Evolutionary conservation across 2,888 invertebrate species (phyloP).

Genomic region (Tipula vernalis): DNA sequence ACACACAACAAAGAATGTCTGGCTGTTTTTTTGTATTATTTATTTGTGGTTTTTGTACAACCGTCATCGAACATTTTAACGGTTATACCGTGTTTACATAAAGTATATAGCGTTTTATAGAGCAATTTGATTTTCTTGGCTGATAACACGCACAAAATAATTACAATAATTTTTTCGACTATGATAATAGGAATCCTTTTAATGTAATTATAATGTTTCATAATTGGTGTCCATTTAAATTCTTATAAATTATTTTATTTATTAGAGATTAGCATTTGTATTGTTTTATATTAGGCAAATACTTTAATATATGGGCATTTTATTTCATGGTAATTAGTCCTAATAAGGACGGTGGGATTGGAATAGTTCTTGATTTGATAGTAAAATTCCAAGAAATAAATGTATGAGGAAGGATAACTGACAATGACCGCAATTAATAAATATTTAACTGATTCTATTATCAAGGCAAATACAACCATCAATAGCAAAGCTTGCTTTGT

Average conservation of each 20-base stretch:
- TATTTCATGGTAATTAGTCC: background rate
- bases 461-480: too few species aligned
- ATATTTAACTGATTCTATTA: too few species aligned
- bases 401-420: too few species aligned
- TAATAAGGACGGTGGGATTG: background rate
- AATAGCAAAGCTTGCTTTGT: too few species aligned
- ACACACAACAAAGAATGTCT: background rate
- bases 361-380: background rate
- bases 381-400: too few species aligned
- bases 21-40: background rate
- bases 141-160: background rate
- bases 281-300: background rate
- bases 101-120: background rate
- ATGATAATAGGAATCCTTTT: background rate
- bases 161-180: background rate
- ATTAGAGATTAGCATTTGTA: background rate
- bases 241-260: background rate
- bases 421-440: too few species aligned
- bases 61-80: background rate
- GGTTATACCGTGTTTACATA: background rate
- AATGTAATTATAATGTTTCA: background rate
- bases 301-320: background rate
- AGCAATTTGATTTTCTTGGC: background rate
- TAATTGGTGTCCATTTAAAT: background rate
- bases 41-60: background rate